phyloP scores from a whole-genome alignment of 2,888 invertebrate species.

The Coleophora deauratella region DNA sequence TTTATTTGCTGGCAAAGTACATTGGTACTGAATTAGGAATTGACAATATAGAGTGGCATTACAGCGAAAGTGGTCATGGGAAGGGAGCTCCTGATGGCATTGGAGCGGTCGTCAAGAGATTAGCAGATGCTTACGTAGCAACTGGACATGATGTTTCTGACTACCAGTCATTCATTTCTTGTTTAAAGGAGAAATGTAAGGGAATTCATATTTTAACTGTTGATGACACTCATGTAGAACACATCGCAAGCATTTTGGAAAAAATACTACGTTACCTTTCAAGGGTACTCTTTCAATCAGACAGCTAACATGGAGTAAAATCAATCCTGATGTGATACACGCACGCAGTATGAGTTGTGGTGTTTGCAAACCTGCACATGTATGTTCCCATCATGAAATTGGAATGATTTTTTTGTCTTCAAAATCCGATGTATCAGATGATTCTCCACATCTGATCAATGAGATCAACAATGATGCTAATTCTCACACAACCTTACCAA shows the following conservation, averaged over 20 bases:
- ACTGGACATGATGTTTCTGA: constrained; percentile 26
- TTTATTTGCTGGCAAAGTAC: constrained; percentile 24
- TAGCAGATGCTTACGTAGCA: constrained; percentile 28
- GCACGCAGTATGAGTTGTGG: too few species aligned
- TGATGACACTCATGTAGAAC: constrained; percentile 18
- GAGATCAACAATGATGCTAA: too few species aligned
- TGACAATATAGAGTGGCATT: constrained; percentile 29
- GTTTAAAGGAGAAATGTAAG: constrained; percentile 11
- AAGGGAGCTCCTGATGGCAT: constrained; percentile 33
- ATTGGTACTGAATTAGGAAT: constrained; percentile 20
- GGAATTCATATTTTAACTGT: constrained; percentile 15
- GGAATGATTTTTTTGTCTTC: too few species aligned
- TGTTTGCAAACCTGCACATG: too few species aligned
- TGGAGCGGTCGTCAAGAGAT: constrained; percentile 31
- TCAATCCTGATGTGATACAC: too few species aligned
- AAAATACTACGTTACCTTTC: constrained; percentile 10
- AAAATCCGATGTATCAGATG: too few species aligned
- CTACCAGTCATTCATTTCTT: constrained; percentile 10
- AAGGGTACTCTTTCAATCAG: constrained; percentile 21
- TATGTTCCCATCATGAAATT: too few species aligned
- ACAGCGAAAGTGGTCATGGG: constrained; percentile 31
- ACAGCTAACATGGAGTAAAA: too few species aligned
- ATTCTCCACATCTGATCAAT: too few species aligned
- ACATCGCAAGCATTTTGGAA: constrained; percentile 7
- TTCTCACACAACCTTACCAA: too few species aligned